Base-by-base conservation (phyloP, 2,113 vertebrate genomes). In the Spheniscus mendiculus region DNA sequence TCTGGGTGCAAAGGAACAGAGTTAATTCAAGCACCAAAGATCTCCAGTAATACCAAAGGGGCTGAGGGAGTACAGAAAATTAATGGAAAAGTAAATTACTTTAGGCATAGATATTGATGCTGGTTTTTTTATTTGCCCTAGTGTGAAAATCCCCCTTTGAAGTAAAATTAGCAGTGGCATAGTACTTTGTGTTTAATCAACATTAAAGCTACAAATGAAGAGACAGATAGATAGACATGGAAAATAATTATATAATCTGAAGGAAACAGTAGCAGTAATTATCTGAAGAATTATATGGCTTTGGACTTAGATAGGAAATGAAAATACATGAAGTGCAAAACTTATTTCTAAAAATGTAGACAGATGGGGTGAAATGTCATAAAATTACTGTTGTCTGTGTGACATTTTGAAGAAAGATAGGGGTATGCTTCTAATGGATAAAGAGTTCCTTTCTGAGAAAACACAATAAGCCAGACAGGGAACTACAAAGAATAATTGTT, bases 151-250 rank as follows among this genome's bases (percentile, higher is more conserved):
- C 50, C 32, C 21, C 67, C 29, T 89, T 93, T 82, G 82, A 96
- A 92, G 66, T 82, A 94, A 95, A 96, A 91, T 91, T 56, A 88
- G 18, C 36, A 52, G 52, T 90, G 58, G 36, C 12, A 16, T 49
- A 50, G 30, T 55, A 55, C 61, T 88, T 91, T 69, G 36, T 93
- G 21, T 90, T 96, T 84, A 70, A 90, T 76, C 67, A 93, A 45
- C 78, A 30, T 71, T 80, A 91, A 96, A 92, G n/a, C 30, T 79
- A 55, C 22, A 80, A 95, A 84, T 56, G 89, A 93, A 91, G 74
- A 61, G 40, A 40, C 29, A 86, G n/a, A 30, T 45, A 76, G 73
- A 74, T 53, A 93, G 69, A 87, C 8, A 50, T 40, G 42, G 40
- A 74, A 89, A 93, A 84, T 45, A 85, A 85, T 88, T 83, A 25